Base-by-base conservation (phyloP, 2,113 vertebrate species). In the Crocuta crocuta region DNA sequence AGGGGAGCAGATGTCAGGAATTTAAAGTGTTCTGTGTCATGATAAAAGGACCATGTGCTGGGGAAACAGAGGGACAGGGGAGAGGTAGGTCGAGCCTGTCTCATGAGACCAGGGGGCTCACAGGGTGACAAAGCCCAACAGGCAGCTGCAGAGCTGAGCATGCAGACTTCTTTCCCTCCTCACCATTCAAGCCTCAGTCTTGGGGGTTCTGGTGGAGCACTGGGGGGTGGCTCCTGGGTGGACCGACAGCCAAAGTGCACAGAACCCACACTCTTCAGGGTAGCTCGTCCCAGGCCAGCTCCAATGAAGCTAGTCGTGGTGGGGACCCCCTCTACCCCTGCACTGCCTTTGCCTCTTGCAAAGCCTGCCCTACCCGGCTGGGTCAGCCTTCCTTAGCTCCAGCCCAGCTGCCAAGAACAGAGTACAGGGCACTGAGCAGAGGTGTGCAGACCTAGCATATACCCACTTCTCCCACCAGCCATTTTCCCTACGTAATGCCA, bases 161-260 rank as follows among this genome's bases (percentile, higher is more conserved):
- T n/a, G 13, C 33, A 39, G 23, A n/a, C 74, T 5, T 35, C 17
- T n/a, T 3, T 16, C 61, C 33, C 35, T 33, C 58, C 7, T 23
- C 61, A 6, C 6, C 8, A 3, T 4, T 7, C 7, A 70, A 26
- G n/a, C n/a, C 28, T 23, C 43, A 1, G 45, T 28, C 68, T 63
- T 24, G 4, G 21, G 61, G 43, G n/a, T 11, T 33, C 71, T 19
- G 33, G 26, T 0, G 9, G n/a, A 1, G 4, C 19, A 45, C 1
- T 5, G 2, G 65, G 65, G 63, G 43, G 65, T 1, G 5, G 12
- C 39, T 19, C 55, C 17, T 61, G 24, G 6, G 7, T 3, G 15
- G 63, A 23, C 15, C 1, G 33, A 23, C 19, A 13, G 12, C 9
- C 10, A 0, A 39, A 53, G 24, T 28, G 1, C 58, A 28, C 35